Percentiles rank a stretch among this genome's conserved stretches.
These are phyloP conservation scores for Myiotriccus ornatus DNA, from an alignment of 2,797 vertebrate genomes.

Conservation along the genomic window DNA sequence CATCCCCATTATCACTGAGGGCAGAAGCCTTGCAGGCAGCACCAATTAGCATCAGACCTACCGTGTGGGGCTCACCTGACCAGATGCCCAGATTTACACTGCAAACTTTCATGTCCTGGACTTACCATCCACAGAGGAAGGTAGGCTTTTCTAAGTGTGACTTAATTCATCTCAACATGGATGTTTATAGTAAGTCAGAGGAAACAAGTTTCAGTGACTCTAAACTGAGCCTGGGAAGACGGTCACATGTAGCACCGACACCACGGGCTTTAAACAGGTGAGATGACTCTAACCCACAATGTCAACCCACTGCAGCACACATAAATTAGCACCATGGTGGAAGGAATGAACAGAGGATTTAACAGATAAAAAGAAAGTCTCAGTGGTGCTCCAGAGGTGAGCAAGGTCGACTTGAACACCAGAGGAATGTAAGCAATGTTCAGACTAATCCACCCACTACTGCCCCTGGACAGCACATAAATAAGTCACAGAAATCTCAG, in stretches of 20 bases:
- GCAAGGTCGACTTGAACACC: background rate
- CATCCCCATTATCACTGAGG: background rate
- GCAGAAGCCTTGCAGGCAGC: background rate
- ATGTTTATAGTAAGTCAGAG: background rate
- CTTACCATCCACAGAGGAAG: background rate
- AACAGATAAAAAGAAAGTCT: background rate
- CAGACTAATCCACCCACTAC: background rate
- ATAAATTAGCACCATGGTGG: background rate
- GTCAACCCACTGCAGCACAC: background rate
- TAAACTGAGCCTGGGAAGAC: background rate
- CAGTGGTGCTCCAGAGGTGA: background rate
- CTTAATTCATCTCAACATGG: background rate
- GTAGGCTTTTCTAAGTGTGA: background rate
- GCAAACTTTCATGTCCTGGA: background rate
- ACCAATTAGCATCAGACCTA: background rate
- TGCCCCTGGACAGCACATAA: background rate
- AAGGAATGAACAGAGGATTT: background rate
- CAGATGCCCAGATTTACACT: background rate
- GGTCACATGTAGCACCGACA: rapidly evolving
- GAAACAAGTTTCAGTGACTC: background rate
- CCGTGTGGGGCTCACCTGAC: background rate
- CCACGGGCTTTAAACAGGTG: background rate
- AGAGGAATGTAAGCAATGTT: background rate
- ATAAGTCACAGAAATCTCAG: background rate
- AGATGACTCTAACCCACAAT: background rate